Conservation (phyloP, 1,140 invertebrate genomes). For the Drosophila repleta region DNA sequence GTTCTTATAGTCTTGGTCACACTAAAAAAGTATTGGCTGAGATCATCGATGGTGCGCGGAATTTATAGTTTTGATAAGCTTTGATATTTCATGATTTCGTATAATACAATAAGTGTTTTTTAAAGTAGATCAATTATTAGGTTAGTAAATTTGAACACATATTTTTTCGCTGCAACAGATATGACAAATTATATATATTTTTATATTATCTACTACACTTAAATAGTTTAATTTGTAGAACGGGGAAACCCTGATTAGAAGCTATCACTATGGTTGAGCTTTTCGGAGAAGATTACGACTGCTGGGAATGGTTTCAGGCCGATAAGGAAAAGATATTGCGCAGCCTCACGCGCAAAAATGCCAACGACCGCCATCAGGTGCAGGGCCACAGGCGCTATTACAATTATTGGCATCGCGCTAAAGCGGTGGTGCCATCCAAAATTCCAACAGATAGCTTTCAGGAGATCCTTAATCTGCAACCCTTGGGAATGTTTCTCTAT, state of each 20-base stretch:
- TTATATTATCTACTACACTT: neutral
- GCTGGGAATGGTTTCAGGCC: slow-evolving; percentile 35
- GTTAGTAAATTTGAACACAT: neutral
- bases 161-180: neutral
- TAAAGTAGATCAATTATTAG: neutral
- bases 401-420: neutral
- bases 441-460: slow-evolving; percentile 10
- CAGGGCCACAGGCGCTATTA: neutral
- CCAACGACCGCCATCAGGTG: neutral
- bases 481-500: slow-evolving; percentile 33
- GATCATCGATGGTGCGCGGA: slow-evolving; percentile 7
- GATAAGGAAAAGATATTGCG: slow-evolving; percentile 13
- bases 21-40: neutral
- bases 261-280: slow-evolving; percentile 20
- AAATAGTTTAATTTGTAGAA: neutral
- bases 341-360: slow-evolving; percentile 20
- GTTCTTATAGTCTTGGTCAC: neutral
- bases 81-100: neutral
- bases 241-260: neutral
- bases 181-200: neutral
- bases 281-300: slow-evolving; percentile 26
- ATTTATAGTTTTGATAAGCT: neutral
- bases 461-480: slow-evolving; percentile 38
- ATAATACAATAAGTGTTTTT: neutral
- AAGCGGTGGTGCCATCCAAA: neutral